Percentiles rank a stretch among this genome's conserved stretches.
Conservation (phyloP, 2,113 vertebrate species). For the Clarias macrocephalus region DNA sequence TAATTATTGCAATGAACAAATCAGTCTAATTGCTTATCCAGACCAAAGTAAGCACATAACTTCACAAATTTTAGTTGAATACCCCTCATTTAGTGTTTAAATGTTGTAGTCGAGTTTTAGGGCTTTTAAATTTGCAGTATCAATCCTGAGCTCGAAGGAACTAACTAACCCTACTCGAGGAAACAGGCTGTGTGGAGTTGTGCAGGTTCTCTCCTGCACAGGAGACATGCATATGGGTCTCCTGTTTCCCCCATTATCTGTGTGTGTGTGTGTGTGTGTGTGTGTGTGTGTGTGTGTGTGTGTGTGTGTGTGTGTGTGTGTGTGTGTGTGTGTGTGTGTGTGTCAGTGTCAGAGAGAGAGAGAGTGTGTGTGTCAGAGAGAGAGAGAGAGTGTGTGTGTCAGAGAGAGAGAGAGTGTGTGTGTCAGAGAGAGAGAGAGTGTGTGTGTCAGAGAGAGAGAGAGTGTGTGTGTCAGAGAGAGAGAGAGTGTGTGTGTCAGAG, state of each 20-base stretch:
- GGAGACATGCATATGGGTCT: background rate
- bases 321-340: background rate
- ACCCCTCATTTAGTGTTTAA: background rate
- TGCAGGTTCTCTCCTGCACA: background rate
- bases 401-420: too few relatives aligned
- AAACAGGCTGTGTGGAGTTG: background rate
- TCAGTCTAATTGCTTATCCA: background rate
- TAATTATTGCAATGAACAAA: background rate
- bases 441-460: too few relatives aligned
- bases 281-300: too few relatives aligned
- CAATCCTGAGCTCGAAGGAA: background rate
- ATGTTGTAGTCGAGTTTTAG: background rate
- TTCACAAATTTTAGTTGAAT: background rate
- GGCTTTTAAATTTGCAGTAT: background rate
- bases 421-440: too few relatives aligned
- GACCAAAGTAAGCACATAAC: background rate
- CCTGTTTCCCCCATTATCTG: background rate
- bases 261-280: background rate
- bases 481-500: too few relatives aligned
- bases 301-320: background rate
- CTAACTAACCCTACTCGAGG: too few relatives aligned
- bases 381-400: too few relatives aligned
- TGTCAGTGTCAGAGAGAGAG: background rate
- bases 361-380: too few relatives aligned
- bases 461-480: too few relatives aligned